Evolutionary conservation across 1,140 invertebrate genomes (phyloP), one percentile per base, ranked within the genome.

Genomic region (Solenopsis invicta): DNA sequence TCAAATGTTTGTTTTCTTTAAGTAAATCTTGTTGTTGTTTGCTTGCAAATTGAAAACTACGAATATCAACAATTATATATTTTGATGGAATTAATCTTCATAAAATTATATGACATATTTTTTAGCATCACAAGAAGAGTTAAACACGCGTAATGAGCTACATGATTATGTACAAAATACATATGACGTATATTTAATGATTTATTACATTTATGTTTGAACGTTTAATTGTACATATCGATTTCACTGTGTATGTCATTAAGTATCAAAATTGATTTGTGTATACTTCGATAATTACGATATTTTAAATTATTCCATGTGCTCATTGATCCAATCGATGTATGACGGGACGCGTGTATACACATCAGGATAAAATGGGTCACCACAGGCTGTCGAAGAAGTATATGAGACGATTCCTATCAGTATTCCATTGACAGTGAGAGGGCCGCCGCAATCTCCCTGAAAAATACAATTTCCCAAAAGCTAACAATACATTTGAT

Each of bases 381-480:
- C 78, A 5, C 88, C 95, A 90, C 96, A 96, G 41, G 92, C 87
- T 1, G 93, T 94, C 4, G n/a, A n/a, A n/a, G n/a, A n/a, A n/a
- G n/a, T n/a, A n/a, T n/a, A 96, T 18, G 95, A 95, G 12, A 95
- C 94, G 4, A 96, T 90, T 37, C 96, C 96, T 21, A 92, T 86
- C 88, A 87, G 89, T 61, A 94, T 91, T 24, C 91, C 91, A 41
- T 94, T 86, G 72, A 95, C 95, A 24, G 95, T 94, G 45, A 96
- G 86, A n/a, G 96, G 96, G 18, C 96, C 96, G 21, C 96, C 96
- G 18, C 94, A 95, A 86, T 96, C 96, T 82, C 96, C 96, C 95
- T 96, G 8, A 41, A 41, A 67, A 80, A 50, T 66, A 0, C n/a
- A 80, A 24, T 54, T 16, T 13, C 0, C 5, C n/a, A 41, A 29